These are phyloP conservation scores for Chlorops oryzae DNA, from an alignment of 1,140 invertebrate genomes.

Conservation along the genomic window DNA sequence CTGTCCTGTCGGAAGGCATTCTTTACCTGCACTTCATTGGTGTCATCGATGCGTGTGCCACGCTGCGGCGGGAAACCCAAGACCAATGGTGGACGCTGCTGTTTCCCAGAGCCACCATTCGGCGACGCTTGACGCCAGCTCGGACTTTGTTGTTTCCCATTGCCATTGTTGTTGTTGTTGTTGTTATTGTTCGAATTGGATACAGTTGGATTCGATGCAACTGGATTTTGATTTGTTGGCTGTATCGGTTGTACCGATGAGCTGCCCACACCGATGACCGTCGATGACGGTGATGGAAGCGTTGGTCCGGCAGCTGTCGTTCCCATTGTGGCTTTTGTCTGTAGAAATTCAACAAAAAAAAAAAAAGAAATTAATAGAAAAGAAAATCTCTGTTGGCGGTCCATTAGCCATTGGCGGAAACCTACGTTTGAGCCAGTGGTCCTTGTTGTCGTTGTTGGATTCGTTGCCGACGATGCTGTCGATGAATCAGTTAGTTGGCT, in stretches of 20 bases:
- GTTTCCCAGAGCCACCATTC: slow-evolving; percentile 46
- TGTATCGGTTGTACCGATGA: slow-evolving; percentile 14
- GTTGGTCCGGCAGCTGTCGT: slow-evolving; percentile 13
- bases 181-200: not conserved
- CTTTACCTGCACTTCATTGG: slow-evolving; percentile 74
- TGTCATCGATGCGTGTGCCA: slow-evolving; percentile 53
- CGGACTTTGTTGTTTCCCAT: slow-evolving; percentile 24
- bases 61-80: slow-evolving; percentile 62
- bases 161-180: slow-evolving; percentile 21
- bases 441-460: slow-evolving; percentile 28
- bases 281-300: slow-evolving; percentile 21
- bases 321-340: slow-evolving; percentile 29
- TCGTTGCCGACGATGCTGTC: slow-evolving; percentile 17
- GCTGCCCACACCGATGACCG: no score
- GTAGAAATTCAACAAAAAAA: no score
- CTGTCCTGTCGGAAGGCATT: slow-evolving; percentile 80
- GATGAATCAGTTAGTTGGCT: slow-evolving; percentile 24
- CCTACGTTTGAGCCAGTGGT: no score
- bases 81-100: slow-evolving; percentile 64
- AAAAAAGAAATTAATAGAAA: no score
- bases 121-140: slow-evolving; percentile 33
- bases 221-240: slow-evolving; percentile 12
- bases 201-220: not conserved
- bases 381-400: no score
- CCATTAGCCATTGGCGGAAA: slow-evolving; percentile 13